These are phyloP conservation scores for Agrilus biguttatus DNA, from an alignment of 2,888 invertebrate genomes.

Conservation along the genomic window DNA sequence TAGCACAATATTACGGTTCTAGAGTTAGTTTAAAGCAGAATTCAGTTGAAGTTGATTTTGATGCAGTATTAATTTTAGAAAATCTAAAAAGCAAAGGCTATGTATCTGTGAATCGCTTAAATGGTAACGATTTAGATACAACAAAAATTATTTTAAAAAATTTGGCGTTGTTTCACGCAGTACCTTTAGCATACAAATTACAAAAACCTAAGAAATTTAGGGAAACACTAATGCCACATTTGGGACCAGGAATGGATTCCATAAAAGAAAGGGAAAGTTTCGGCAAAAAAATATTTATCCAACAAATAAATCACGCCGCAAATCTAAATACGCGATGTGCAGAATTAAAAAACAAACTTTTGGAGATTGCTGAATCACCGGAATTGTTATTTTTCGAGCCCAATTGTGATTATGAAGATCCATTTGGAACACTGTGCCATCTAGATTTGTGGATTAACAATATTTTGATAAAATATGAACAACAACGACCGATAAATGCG, in stretches of 20 bases:
- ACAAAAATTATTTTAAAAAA: conserved; percentile 28
- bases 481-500: too few relatives aligned
- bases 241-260: conserved; percentile 8
- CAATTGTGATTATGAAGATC: conserved; percentile 17
- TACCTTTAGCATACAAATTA: conserved; percentile 36
- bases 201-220: conserved; percentile 28
- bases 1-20: conserved; percentile 34
- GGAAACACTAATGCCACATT: conserved; percentile 23
- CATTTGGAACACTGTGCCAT: conserved; percentile 38
- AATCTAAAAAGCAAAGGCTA: conserved; percentile 35
- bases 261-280: too few relatives aligned
- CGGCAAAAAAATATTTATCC: too few relatives aligned
- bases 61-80: conserved; percentile 37
- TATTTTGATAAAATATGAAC: conserved; percentile 30
- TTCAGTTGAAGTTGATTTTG: conserved; percentile 27
- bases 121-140: conserved; percentile 34
- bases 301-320: too few relatives aligned
- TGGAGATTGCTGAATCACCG: too few relatives aligned
- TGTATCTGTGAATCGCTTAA: conserved; percentile 29
- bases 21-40: conserved; percentile 21
- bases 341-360: too few relatives aligned
- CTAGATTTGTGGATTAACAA: conserved; percentile 47
- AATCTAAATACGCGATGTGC: too few relatives aligned
- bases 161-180: conserved; percentile 37
- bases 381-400: too few relatives aligned